phyloP scores from a whole-genome alignment of 1,140 invertebrate species.

The Leguminivora glycinivorella region DNA sequence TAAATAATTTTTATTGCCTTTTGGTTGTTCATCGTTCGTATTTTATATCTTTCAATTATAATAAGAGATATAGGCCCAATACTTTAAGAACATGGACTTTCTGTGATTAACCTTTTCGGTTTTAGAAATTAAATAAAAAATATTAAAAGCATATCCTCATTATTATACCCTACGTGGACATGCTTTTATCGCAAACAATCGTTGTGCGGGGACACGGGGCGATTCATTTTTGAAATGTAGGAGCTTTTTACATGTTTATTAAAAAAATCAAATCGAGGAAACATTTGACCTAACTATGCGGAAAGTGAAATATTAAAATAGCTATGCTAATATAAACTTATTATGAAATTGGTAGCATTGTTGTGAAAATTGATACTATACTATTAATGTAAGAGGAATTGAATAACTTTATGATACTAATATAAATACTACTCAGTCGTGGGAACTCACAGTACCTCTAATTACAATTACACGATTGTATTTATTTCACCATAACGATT shows the following conservation, averaged over 20 bases:
- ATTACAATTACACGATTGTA: neutral
- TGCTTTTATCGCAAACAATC: conserved; percentile 1
- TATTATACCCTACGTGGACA: neutral
- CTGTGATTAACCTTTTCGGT: too few species aligned
- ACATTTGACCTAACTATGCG: neutral
- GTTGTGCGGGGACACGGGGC: neutral
- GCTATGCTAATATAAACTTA: neutral
- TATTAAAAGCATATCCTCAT: neutral
- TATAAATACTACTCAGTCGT: conserved; percentile 7
- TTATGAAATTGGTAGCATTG: too few species aligned
- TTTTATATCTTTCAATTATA: too few species aligned
- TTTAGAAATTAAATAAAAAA: too few species aligned
- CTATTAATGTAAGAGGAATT: too few species aligned
- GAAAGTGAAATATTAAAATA: neutral
- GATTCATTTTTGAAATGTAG: neutral
- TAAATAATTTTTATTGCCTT: too few species aligned
- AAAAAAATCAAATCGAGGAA: neutral
- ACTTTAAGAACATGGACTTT: too few species aligned
- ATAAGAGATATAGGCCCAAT: too few species aligned
- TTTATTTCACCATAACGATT: neutral
- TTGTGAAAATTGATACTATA: too few species aligned
- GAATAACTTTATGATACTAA: neutral
- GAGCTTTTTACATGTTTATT: neutral
- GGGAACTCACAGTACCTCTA: neutral
- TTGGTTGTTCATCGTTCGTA: too few species aligned